Percentiles rank a stretch among this genome's conserved stretches.
Evolutionary conservation across 2,113 vertebrate species (phyloP).

Genomic region (Vimba vimba): DNA sequence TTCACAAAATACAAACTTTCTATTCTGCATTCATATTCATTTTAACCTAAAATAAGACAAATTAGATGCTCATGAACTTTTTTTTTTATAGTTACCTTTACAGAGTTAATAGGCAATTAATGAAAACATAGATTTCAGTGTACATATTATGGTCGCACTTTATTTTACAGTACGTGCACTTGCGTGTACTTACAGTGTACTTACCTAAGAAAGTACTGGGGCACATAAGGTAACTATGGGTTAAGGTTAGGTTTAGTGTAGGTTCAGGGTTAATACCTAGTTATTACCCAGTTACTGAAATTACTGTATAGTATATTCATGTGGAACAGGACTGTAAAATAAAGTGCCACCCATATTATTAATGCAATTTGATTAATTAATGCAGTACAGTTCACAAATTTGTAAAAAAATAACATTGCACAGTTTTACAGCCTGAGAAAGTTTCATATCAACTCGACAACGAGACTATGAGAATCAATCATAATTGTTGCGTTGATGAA

Average conservation of each 20-base stretch:
- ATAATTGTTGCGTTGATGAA: not conserved
- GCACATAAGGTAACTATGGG: too few species aligned
- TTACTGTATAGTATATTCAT: too few species aligned
- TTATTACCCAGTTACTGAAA: too few species aligned
- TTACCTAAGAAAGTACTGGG: too few species aligned
- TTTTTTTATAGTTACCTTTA: not conserved
- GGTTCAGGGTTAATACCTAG: too few species aligned
- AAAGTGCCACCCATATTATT: not conserved
- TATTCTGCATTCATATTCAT: not conserved
- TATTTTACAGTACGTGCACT: too few species aligned
- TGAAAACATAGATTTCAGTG: not conserved
- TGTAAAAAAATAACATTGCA: not conserved
- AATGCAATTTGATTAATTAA: not conserved
- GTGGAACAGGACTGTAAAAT: too few species aligned
- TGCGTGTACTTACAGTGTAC: too few species aligned
- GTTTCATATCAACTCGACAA: not conserved
- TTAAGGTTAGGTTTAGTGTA: too few species aligned
- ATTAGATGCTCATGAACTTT: not conserved
- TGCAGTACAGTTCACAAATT: not conserved
- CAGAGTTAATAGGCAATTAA: not conserved
- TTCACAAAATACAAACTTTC: too few species aligned
- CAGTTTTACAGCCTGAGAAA: constrained; percentile 8
- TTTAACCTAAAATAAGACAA: not conserved
- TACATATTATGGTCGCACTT: not conserved
- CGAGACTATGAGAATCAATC: not conserved